Percentiles rank a stretch among this genome's conserved stretches.
These are phyloP conservation scores for Atrina japonica DNA, from an alignment of 2,888 invertebrate species.

Conservation along the genomic window DNA sequence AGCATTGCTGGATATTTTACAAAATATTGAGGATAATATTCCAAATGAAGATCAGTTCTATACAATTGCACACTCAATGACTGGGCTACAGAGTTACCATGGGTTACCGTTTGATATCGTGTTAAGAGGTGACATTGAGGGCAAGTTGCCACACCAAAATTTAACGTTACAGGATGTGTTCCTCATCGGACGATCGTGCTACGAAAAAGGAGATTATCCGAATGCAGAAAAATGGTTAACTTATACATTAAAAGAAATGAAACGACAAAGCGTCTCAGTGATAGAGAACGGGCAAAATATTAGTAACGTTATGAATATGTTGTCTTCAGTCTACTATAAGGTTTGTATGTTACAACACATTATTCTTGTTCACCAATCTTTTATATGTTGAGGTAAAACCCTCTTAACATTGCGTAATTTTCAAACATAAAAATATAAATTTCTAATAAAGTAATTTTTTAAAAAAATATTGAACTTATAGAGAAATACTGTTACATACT, in stretches of 20 bases:
- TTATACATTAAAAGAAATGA: constrained; percentile 31
- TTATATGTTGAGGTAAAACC: too few relatives aligned
- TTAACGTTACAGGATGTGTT: constrained; percentile 55
- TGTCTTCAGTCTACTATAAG: constrained; percentile 57
- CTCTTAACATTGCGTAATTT: too few relatives aligned
- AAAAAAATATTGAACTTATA: too few relatives aligned
- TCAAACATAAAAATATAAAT: too few relatives aligned
- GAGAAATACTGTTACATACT: too few relatives aligned
- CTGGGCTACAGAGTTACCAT: constrained; percentile 48
- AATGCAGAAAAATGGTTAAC: constrained; percentile 50
- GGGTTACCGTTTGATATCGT: constrained; percentile 45
- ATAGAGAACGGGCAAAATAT: constrained; percentile 25
- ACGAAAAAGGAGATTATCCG: constrained; percentile 39
- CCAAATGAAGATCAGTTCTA: constrained; percentile 47
- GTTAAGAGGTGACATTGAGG: constrained; percentile 44
- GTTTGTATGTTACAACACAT: constrained; percentile 46
- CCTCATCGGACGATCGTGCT: constrained; percentile 54
- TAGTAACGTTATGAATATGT: constrained; percentile 40
- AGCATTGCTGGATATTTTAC: constrained; percentile 46
- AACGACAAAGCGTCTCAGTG: constrained; percentile 6
- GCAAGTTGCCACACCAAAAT: constrained; percentile 37
- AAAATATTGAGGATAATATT: constrained; percentile 59
- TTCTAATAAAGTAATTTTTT: too few relatives aligned
- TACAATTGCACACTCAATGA: constrained; percentile 43
- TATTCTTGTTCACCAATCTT: too few relatives aligned